These are phyloP conservation scores for Periophthalmus magnuspinnatus DNA, from an alignment of 2,797 vertebrate genomes.

Conservation along the genomic window DNA sequence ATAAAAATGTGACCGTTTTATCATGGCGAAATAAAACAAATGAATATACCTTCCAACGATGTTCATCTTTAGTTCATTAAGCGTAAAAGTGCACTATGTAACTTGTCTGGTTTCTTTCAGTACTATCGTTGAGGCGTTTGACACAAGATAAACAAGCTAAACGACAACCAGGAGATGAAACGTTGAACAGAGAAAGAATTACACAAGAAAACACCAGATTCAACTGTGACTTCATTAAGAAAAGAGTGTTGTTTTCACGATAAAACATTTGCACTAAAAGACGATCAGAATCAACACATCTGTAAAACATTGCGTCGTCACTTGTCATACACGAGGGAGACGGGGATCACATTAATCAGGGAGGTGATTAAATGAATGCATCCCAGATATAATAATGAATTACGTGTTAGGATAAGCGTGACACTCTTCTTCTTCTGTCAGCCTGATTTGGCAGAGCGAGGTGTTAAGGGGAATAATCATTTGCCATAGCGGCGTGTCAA, in stretches of 20 bases:
- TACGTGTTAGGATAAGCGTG: conserved; percentile 66
- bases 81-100: neutral
- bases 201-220: neutral
- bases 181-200: neutral
- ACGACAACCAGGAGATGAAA: neutral
- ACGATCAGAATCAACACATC: conserved; percentile 5
- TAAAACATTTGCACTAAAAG: conserved; percentile 17
- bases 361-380: conserved; percentile 65
- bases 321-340: conserved; percentile 44
- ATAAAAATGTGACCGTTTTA: too few relatives aligned
- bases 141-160: too few relatives aligned
- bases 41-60: neutral
- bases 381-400: conserved; percentile 67
- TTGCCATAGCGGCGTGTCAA: conserved; percentile 59
- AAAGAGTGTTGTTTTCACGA: conserved; percentile 31
- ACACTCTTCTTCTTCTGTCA: conserved; percentile 57
- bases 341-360: conserved; percentile 56
- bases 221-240: conserved; percentile 16
- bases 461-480: conserved; percentile 64
- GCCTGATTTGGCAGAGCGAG: conserved; percentile 70
- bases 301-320: conserved; percentile 6
- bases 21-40: neutral
- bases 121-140: too few relatives aligned
- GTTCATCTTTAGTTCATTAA: neutral
- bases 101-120: too few relatives aligned